phyloP scores from a whole-genome alignment of 2,797 vertebrate species.

The Pseudopleuronectes americanus region DNA sequence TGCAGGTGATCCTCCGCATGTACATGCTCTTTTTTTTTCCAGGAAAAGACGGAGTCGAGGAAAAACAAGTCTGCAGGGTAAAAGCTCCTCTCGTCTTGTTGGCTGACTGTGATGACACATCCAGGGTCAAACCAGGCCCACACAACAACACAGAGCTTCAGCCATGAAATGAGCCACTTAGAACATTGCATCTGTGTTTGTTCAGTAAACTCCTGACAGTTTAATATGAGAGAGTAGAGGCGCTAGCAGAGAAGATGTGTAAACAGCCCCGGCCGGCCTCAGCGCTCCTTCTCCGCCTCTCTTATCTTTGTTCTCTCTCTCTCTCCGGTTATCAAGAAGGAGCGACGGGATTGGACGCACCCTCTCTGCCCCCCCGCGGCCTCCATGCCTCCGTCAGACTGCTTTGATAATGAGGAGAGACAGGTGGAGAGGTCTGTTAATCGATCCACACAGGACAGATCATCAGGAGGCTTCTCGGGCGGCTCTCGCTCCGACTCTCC shows the following conservation, averaged over 20 bases:
- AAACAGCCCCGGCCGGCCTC: conserved; percentile 39
- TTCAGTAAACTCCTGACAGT: conserved; percentile 6
- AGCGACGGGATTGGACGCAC: conserved; percentile 51
- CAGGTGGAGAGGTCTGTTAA: conserved; percentile 51
- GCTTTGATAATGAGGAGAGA: conserved; percentile 66
- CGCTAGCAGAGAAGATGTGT: conserved; percentile 12
- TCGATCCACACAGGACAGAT: conserved; percentile 52
- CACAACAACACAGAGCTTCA: neutral
- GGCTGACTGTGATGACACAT: conserved; percentile 1
- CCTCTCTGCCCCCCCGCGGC: conserved; percentile 44
- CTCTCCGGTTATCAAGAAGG: conserved; percentile 40
- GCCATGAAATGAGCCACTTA: conserved; percentile 7
- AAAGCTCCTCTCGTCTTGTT: neutral
- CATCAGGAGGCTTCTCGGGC: conserved; percentile 49
- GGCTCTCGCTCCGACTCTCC: conserved; percentile 38
- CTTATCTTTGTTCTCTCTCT: conserved; percentile 55
- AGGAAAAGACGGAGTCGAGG: conserved; percentile 1
- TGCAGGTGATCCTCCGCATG: conserved; percentile 60
- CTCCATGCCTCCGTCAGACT: conserved; percentile 56
- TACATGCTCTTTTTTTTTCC: conserved; percentile 23
- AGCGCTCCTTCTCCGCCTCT: conserved; percentile 30
- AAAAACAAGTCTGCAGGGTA: neutral
- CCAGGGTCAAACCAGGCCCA: conserved; percentile 15
- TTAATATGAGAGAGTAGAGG: conserved; percentile 4
- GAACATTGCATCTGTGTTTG: conserved; percentile 16